phyloP scores from a whole-genome alignment of 2,113 vertebrate genomes.

The Ardeotis arabs region DNA sequence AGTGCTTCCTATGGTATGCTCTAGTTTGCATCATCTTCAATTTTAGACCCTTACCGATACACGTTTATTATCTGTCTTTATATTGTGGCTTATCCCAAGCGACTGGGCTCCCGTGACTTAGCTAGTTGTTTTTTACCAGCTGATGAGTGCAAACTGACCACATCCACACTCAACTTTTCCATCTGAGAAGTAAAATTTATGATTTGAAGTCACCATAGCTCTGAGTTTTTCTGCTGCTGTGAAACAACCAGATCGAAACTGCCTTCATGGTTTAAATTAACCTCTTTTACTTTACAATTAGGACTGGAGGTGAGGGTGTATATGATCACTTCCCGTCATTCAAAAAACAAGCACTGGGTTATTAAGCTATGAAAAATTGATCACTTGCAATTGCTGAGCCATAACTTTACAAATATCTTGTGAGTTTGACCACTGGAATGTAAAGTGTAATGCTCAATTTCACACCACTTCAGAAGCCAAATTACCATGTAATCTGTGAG shows the following conservation, averaged over 20 bases:
- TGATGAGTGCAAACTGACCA: not conserved
- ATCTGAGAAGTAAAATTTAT: not conserved
- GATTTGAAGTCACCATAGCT: not conserved
- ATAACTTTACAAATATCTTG: constrained; percentile 16
- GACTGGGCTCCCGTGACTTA: not conserved
- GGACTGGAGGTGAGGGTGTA: not conserved
- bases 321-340: not conserved
- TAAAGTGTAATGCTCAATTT: constrained; percentile 43
- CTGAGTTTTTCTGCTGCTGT: not conserved
- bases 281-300: constrained; percentile 31
- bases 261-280: not conserved
- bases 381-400: constrained; percentile 19
- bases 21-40: not conserved
- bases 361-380: constrained; percentile 47
- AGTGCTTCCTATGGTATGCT: no score
- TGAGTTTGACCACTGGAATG: constrained; percentile 25
- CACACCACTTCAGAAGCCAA: constrained; percentile 12
- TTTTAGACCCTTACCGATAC: not conserved
- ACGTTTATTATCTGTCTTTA: not conserved
- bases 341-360: not conserved
- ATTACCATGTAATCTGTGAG: constrained; percentile 19
- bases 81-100: not conserved
- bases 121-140: not conserved
- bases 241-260: not conserved
- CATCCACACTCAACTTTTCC: accelerated